These are phyloP conservation scores for Betta splendens DNA, from an alignment of 2,797 vertebrate genomes.

Conservation along the genomic window DNA sequence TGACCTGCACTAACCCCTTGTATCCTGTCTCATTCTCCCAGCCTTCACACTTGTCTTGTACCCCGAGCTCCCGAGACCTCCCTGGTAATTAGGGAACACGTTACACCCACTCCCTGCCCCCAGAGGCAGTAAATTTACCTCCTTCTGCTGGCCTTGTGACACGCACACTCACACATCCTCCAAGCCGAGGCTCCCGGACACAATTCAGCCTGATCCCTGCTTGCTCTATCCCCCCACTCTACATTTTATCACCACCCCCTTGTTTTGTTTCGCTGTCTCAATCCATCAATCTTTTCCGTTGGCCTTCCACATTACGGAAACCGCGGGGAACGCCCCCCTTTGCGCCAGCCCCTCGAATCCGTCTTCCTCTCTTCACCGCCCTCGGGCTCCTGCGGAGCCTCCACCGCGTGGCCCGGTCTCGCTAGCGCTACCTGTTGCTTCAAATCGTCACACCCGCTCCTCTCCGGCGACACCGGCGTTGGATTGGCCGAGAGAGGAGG, in stretches of 20 bases:
- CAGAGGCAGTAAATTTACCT: conserved; percentile 87
- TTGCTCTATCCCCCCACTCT: conserved; percentile 76
- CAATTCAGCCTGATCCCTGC: conserved; percentile 72
- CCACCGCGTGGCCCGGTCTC: conserved; percentile 27
- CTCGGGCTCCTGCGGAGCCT: conserved; percentile 77
- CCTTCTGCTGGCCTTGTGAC: conserved; percentile 72
- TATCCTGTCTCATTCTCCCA: conserved; percentile 94
- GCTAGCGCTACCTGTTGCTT: conserved; percentile 45
- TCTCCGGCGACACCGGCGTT: not conserved
- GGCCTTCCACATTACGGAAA: conserved; percentile 90
- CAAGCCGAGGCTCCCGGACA: conserved; percentile 68
- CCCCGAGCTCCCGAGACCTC: conserved; percentile 79
- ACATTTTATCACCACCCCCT: conserved; percentile 83
- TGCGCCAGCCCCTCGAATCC: conserved; percentile 79
- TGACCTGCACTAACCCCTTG: conserved; percentile 90
- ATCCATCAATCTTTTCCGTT: conserved; percentile 99
- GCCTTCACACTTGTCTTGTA: conserved; percentile 79
- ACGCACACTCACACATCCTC: conserved; percentile 74
- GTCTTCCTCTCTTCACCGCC: conserved; percentile 56
- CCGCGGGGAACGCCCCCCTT: conserved; percentile 84
- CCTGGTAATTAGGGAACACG: conserved; percentile 97
- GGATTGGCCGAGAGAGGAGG: not conserved
- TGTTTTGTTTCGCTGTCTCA: conserved; percentile 84
- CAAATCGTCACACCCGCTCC: not conserved
- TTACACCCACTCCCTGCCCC: conserved; percentile 78